Conservation (phyloP, 1,140 invertebrate genomes). For the Hypothenemus hampei region DNA sequence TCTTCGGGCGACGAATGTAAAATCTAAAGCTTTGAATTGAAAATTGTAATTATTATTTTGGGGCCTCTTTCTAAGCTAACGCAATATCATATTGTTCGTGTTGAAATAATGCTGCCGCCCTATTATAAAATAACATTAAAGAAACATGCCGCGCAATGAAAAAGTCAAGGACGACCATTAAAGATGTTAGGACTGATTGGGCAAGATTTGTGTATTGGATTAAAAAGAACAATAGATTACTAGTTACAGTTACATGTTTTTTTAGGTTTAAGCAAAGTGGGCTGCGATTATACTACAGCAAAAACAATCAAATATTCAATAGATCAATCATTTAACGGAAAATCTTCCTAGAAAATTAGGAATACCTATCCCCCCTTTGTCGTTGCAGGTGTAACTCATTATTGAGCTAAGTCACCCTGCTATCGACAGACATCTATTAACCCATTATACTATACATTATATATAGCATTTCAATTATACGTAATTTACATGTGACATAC, state of each 20-base stretch:
- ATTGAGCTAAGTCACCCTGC: background rate
- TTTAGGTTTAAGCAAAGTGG: too few relatives aligned
- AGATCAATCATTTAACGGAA: too few relatives aligned
- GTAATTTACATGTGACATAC: conserved; percentile 1
- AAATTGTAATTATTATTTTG: conserved; percentile 3
- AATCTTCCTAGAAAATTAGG: too few relatives aligned
- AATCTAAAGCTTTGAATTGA: background rate
- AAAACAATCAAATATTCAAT: too few relatives aligned
- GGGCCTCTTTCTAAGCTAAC: too few relatives aligned
- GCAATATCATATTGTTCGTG: background rate
- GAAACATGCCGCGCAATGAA: background rate
- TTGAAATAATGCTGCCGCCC: background rate
- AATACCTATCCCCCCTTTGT: too few relatives aligned
- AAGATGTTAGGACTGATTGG: too few relatives aligned
- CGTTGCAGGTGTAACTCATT: background rate
- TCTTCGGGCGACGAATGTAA: too few relatives aligned
- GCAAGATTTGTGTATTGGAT: too few relatives aligned
- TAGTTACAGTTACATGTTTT: too few relatives aligned
- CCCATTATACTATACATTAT: conserved; percentile 1
- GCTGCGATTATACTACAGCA: too few relatives aligned
- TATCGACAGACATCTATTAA: conserved; percentile 5
- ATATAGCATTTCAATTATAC: conserved; percentile 1
- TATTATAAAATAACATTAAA: conserved; percentile 1
- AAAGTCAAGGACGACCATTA: background rate
- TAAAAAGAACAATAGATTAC: too few relatives aligned